Conservation (phyloP, 2,797 vertebrate genomes). For the Rhincodon typus region DNA sequence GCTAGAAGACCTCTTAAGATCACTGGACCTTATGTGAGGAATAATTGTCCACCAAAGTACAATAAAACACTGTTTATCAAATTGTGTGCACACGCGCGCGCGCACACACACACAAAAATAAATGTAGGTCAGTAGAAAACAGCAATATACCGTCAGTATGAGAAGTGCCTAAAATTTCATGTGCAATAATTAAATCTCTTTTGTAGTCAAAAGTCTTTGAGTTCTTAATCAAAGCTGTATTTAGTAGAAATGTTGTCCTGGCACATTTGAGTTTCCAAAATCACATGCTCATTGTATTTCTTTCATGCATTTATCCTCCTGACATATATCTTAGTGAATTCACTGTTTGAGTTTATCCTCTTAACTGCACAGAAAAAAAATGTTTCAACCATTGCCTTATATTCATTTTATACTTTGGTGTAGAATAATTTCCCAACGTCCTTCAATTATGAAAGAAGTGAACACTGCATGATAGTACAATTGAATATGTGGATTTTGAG, state of each 20-base stretch:
- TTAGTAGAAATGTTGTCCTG: neutral
- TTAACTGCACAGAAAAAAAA: neutral
- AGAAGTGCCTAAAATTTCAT: neutral
- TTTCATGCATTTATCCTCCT: neutral
- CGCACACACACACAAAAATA: too few relatives aligned
- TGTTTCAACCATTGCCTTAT: neutral
- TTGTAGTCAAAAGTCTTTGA: neutral
- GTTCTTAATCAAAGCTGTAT: conserved; percentile 4
- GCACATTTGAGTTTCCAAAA: neutral
- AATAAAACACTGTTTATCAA: neutral
- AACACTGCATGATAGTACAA: neutral
- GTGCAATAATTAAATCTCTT: neutral
- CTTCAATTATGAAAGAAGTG: neutral
- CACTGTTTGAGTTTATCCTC: neutral
- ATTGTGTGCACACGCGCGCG: neutral
- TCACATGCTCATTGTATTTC: neutral
- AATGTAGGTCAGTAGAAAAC: neutral
- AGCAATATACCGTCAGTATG: neutral
- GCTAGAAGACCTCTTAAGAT: neutral
- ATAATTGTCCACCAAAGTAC: neutral
- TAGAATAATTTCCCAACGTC: neutral
- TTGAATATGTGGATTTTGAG: neutral
- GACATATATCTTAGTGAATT: neutral
- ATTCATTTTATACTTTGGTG: neutral
- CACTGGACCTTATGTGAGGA: neutral